Evolutionary conservation across 2,113 vertebrate species (phyloP), one percentile per base, ranked within the genome.

Genomic region (Rhynchopsitta pachyrhyncha): DNA sequence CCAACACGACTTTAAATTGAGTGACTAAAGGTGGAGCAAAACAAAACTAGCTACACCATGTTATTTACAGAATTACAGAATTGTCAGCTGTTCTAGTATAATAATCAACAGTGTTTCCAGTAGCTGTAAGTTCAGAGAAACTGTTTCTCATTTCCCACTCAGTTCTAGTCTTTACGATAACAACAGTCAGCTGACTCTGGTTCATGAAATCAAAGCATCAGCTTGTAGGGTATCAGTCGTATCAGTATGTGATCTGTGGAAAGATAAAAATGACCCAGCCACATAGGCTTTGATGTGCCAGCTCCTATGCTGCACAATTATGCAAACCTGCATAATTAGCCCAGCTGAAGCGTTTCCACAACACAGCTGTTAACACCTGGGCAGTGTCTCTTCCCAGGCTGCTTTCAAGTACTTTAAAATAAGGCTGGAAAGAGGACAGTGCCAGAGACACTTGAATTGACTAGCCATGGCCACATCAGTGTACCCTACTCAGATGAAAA

Each of bases 41-140:
- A 59, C 37, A 74, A 79, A 92, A 71, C 23, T 20, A 78, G 44
- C 28, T 62, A 20, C 31, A 53, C 49, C 0, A 0, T 23, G n/a
- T 46, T 83, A 85, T 86, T 82, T 92, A 84, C 60, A 73, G 63
- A 92, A 92, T 47, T 47, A 69, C 60, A 73, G 63, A 92, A 92
- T 52, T 47, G 66, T 13, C 47, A 79, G 52, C 57, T 71, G 13
- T 46, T 83, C 55, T 82, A n/a, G n/a, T 88, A 35, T 39, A 60
- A 67, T 63, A 94, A 80, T 49, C 41, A 67, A 39, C 63, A 28
- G 6, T 39, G 9, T 64, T 88, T 83, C 62, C 57, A 85, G 77
- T 24, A 81, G 27, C 41, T 92, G 14, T 37, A 87, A 68, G 53
- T 90, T 94, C 75, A 46, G 53, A 81, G 24, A 47, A 37, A 39